Base-by-base conservation (phyloP, 2,113 vertebrate genomes). In the Mellivora capensis region DNA sequence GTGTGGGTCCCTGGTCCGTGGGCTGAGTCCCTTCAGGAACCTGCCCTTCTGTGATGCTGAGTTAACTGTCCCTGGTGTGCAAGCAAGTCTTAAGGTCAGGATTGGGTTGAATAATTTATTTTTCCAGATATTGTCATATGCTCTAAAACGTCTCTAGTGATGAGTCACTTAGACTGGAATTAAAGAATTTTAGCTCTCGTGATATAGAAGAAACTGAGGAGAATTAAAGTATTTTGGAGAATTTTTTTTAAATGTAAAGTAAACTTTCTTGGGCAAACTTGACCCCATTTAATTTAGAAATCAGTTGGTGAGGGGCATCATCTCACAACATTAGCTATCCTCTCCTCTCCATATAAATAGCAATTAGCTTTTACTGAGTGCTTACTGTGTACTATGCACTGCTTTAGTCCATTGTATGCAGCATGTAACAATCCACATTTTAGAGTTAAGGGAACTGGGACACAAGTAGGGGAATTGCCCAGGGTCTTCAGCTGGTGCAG, bases 381-480 rank as follows among this genome's bases (percentile, higher is more conserved):
- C 11, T 39, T 29, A 3, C 85, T 57, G 21, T 39, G 17, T 25
- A 29, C n/a, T 34, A 44, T 15, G 31, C 9, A 3, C 31, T 25
- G 10, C 13, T 42, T 62, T 4, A 27, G 23, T 49, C 31, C 1
- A 1, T 27, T 49, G 4, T 1, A 6, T 0, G 2, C 7, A 39
- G 34, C 44, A 4, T 9, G 83, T 13, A 18, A 18, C 37, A 39
- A 25, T 17, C 39, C 12, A 4, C 4, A 1, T 9, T 34, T 52
- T 59, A n/a, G 21, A 84, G 62, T 37, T 6, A 1, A 25, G 37
- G 14, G n/a, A 42, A 34, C 1, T 4, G 17, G 39, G 34, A 9
- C 6, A 25, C 20, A 34, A 6, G 4, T 25, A n/a, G 23, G 12
- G 52, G 25, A 61, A 3, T 42, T 4, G 29, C 4, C 49, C 29